Conservation (phyloP, 2,113 vertebrate genomes). For the Mus musculus region DNA sequence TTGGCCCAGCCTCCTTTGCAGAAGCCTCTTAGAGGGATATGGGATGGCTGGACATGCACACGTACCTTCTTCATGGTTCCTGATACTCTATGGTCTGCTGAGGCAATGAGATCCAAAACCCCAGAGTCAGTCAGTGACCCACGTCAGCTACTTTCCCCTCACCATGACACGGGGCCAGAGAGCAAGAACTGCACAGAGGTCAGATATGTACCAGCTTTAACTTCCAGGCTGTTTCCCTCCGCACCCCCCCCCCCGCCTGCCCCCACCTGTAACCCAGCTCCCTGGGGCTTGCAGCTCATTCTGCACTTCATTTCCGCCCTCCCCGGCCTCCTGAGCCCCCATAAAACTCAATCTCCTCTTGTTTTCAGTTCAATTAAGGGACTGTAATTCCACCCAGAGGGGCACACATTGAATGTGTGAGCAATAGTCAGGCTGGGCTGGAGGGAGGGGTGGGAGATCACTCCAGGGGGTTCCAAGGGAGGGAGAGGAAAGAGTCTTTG, state of each 20-base stretch:
- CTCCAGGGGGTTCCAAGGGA: rapidly evolving
- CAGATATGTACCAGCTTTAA: not conserved
- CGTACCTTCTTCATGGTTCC: not conserved
- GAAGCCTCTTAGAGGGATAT: no score
- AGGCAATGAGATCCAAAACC: not conserved
- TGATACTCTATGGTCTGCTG: not conserved
- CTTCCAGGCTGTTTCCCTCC: rapidly evolving
- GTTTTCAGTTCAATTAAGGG: slow-evolving; percentile 80
- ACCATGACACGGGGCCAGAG: not conserved
- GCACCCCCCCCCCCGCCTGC: no score
- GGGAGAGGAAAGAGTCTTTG: rapidly evolving
- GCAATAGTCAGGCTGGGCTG: not conserved
- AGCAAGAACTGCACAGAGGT: rapidly evolving
- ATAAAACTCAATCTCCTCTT: slow-evolving; percentile 71
- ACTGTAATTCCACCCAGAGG: slow-evolving; percentile 51
- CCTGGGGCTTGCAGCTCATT: not conserved
- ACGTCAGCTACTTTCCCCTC: rapidly evolving
- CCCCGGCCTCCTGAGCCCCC: slow-evolving; percentile 64
- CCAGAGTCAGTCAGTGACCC: not conserved
- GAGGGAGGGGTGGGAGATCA: not conserved
- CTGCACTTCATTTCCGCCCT: slow-evolving; percentile 69
- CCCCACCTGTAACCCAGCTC: not conserved
- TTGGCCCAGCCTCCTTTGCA: not conserved
- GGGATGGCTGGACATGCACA: not conserved
- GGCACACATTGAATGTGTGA: not conserved